phyloP scores from a whole-genome alignment of 2,797 vertebrate species.

The Galaxias olidus region DNA sequence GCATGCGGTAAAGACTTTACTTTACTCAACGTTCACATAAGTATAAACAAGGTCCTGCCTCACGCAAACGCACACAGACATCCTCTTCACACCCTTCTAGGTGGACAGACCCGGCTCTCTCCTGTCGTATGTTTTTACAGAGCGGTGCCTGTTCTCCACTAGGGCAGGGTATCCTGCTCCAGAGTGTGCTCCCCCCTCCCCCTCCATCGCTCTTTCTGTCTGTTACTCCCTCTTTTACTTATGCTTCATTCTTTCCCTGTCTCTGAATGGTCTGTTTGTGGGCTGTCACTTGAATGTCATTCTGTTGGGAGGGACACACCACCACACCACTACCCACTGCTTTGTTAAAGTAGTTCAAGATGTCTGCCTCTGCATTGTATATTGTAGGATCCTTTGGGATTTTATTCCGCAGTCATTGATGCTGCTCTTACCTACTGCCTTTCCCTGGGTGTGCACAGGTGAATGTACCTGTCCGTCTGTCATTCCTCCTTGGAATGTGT shows the following conservation, averaged over 20 bases:
- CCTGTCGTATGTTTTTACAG: conserved; percentile 46
- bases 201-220: conserved; percentile 29
- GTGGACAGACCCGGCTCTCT: conserved; percentile 35
- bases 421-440: too few species aligned
- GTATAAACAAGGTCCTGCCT: neutral
- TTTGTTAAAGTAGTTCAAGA: neutral
- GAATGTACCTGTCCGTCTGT: too few species aligned
- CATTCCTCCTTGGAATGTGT: too few species aligned
- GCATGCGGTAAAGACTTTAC: neutral
- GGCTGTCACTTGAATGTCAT: conserved; percentile 27
- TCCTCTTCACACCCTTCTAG: conserved; percentile 9
- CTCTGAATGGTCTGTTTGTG: conserved; percentile 51
- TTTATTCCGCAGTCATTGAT: too few species aligned
- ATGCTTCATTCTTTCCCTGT: neutral
- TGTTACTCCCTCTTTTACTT: neutral
- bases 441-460: too few species aligned
- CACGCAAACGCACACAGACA: conserved; percentile 6
- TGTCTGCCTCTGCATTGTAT: neutral
- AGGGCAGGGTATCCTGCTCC: conserved; percentile 67
- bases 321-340: neutral
- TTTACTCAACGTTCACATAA: neutral
- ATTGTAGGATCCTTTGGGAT: too few species aligned
- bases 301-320: too few species aligned
- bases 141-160: conserved; percentile 68
- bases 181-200: conserved; percentile 13